Base-by-base conservation (phyloP, 2,888 invertebrate species). In the Rhimphoctona megacephalus region DNA sequence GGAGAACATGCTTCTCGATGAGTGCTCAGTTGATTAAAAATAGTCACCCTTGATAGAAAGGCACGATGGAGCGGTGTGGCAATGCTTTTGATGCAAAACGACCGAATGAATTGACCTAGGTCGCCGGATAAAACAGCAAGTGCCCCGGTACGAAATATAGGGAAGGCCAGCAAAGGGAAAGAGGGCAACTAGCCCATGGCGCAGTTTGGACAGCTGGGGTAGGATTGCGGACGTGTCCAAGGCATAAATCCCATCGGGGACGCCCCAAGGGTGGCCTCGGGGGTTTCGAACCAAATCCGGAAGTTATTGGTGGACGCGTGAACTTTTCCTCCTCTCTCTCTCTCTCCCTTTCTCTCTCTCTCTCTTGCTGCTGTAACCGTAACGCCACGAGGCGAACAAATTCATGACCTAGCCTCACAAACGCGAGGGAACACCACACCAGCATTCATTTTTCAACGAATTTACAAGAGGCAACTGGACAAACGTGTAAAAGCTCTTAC, bases 11-110 rank as follows among this genome's bases (percentile, higher is more conserved):
- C 5, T 43, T 25, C 57, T 17, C 7, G 0, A 8, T 6, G 54
- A 61, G 39, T 9, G 43, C 17, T 61, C 25, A 22, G 83, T 76
- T 85, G 88, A 84, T 84, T 88, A 86, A 89, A 89, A 89, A 89
- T 89, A 85, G 88, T 76, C 49, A 7, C 14, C 9, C n/a, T 30
- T 17, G 8, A 4, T 49, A 49, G 5, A 14, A 5, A 73, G 57
- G 25, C 2, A 14, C 17, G 33, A 52, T 69, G 11, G 33, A 33
- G 5, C 4, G 33, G 14, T 3, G 54, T 19, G 30, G 80, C 33
- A 61, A 61, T n/a, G 30, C 4, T 54, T 84, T 39, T 33, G n/a
- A 57, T 17, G 54, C 39, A 43, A 61, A 43, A 54, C 43, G 70
- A 83, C 77, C 6, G 30, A 46, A 46, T 8, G 46, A 72, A 72